phyloP scores from a whole-genome alignment of 2,113 vertebrate genomes.

The Actenoides hombroni region DNA sequence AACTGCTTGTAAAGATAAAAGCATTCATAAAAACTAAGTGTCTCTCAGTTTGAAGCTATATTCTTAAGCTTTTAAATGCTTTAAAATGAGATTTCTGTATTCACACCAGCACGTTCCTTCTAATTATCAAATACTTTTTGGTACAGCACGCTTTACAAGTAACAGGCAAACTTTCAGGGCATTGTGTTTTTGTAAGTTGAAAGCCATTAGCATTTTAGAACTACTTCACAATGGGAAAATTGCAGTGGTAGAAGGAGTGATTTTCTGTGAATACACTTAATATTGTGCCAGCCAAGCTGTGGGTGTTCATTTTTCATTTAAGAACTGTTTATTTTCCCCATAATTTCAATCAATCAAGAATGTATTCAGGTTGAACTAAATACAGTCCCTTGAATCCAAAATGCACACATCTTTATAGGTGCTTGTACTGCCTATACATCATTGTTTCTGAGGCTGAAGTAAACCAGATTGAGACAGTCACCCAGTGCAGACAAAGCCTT shows the following conservation, averaged over 20 bases:
- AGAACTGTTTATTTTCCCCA: constrained; percentile 14
- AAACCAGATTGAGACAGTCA: not conserved
- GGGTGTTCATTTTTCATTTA: constrained; percentile 5
- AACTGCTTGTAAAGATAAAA: constrained; percentile 28
- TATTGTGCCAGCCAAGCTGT: not conserved
- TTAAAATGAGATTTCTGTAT: not conserved
- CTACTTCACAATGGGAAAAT: not conserved
- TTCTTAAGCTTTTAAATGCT: constrained; percentile 20
- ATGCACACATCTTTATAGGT: not conserved
- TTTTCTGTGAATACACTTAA: not conserved
- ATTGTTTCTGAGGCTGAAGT: not conserved
- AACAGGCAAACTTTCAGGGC: not conserved
- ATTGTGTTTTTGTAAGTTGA: not conserved
- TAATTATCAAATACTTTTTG: not conserved
- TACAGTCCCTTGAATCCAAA: not conserved
- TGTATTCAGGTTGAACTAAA: not conserved
- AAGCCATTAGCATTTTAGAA: constrained; percentile 7
- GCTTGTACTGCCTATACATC: not conserved
- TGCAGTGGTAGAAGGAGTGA: not conserved
- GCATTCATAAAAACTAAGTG: constrained; percentile 19
- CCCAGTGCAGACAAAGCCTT: not conserved
- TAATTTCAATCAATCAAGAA: not conserved
- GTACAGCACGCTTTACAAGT: not conserved
- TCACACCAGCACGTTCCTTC: not conserved
- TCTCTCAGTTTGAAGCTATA: not conserved